Evolutionary conservation across 2,888 invertebrate species (phyloP).

Genomic region (Ashinkailepas kermadecensis): DNA sequence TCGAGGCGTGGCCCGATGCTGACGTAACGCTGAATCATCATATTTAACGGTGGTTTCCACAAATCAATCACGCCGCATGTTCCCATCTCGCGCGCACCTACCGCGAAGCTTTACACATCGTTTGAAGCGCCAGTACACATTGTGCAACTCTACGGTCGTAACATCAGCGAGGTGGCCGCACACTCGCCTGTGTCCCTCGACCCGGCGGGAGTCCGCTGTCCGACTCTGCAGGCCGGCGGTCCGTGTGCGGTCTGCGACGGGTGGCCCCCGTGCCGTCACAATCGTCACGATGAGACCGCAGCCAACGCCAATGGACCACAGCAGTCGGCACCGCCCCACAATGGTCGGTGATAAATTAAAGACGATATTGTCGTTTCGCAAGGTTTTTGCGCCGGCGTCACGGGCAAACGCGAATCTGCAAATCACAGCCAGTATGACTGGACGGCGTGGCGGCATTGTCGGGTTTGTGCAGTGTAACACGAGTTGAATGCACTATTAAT

Average conservation of each 20-base stretch:
- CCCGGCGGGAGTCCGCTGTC: neutral
- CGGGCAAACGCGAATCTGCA: neutral
- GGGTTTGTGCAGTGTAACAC: neutral
- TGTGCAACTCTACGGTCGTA: no score
- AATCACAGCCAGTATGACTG: neutral
- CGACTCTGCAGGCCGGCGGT: neutral
- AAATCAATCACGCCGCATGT: no score
- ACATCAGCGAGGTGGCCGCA: neutral
- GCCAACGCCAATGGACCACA: neutral
- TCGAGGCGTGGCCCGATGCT: no score
- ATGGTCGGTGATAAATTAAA: neutral
- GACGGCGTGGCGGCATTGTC: neutral
- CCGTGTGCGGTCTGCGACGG: no score
- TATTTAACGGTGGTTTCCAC: no score
- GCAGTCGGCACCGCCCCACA: neutral
- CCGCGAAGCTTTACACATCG: no score
- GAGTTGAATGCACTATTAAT: constrained; percentile 6
- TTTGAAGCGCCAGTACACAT: no score
- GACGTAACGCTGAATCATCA: no score
- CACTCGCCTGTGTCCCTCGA: neutral
- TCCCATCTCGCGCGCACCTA: no score
- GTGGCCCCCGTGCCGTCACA: neutral
- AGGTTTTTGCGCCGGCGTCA: neutral
- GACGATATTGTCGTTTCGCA: neutral
- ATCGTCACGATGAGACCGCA: neutral